Evolutionary conservation across 2,797 vertebrate genomes (phyloP), one percentile per base, ranked within the genome.

Genomic region (Sarcoramphus papa): DNA sequence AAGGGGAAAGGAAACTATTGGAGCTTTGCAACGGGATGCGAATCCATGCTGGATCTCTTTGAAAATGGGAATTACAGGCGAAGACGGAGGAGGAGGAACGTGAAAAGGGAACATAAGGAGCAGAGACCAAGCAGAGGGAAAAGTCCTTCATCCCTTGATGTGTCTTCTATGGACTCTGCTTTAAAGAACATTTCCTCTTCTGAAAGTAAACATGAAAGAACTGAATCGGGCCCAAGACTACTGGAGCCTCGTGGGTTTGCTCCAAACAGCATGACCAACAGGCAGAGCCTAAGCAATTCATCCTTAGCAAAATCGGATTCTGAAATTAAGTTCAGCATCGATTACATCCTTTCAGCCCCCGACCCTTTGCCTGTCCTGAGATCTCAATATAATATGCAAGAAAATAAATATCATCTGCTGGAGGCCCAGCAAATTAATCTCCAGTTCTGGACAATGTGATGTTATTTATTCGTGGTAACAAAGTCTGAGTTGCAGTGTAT

Each of bases 1-100:
- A 99, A 99, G 78, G 99, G 99, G 13, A 99, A 99, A 87, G 99
- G 99, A 63, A 99, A 99, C 97, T 99, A 98, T 97, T 99, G 99
- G 99, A 99, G 99, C 43, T 99, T 99, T 92, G 99, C 99, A 17
- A 98, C 98, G 0, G 99, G 99, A 85, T 99, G 99, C 3, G 99
- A 99, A 95, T 99, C 99, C 45, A 99, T 99, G 98, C 98, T 99
- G 64, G 99, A 99, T 96, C 98, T 99, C 64, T 99, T 99, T 74
- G 99, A 99, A 98, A 99, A 99, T 0, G 99, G 99, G 62, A 99
- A 99, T 98, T 99, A 99, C 93, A 98, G 99, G 11, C 98, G 99
- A 16, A 98, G 99, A 19, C 96, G 99, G 5, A 98, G 99, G 79
- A 95, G 99, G 53, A 98, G 99, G 41, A 99, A 99, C 16, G 96